phyloP scores from a whole-genome alignment of 1,140 invertebrate species.

The Maconellicoccus hirsutus region DNA sequence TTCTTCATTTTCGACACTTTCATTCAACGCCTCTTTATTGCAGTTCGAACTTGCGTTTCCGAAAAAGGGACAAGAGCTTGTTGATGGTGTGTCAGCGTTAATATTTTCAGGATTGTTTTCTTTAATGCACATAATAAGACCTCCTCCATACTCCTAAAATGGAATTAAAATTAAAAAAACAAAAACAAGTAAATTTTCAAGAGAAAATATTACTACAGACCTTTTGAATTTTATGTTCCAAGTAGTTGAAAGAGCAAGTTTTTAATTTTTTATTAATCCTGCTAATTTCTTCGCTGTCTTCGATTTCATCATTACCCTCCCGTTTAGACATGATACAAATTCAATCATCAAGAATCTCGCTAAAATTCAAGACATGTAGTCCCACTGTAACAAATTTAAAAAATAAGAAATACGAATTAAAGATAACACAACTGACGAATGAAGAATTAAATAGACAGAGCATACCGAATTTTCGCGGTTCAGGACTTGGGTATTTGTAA shows the following conservation, averaged over 20 bases:
- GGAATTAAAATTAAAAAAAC: neutral
- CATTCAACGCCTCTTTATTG: neutral
- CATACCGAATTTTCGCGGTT: too few relatives aligned
- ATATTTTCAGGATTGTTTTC: neutral
- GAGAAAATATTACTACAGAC: neutral
- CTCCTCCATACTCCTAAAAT: neutral
- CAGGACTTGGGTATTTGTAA: too few relatives aligned
- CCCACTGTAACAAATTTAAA: too few relatives aligned
- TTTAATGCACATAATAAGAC: neutral
- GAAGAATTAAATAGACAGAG: too few relatives aligned
- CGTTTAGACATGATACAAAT: too few relatives aligned
- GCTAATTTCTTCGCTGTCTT: conserved; percentile 4
- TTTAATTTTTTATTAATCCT: conserved; percentile 2
- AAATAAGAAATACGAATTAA: too few relatives aligned
- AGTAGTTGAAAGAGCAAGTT: neutral
- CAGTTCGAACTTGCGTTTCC: neutral
- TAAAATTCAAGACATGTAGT: too few relatives aligned
- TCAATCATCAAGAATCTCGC: too few relatives aligned
- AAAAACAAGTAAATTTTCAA: neutral
- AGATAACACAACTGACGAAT: too few relatives aligned
- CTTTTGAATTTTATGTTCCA: neutral
- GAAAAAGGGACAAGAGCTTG: neutral
- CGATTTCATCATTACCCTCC: neutral
- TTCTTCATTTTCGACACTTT: neutral
- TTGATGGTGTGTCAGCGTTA: neutral